Evolutionary conservation across 2,888 invertebrate genomes (phyloP).

Genomic region (Harpalus rufipes): DNA sequence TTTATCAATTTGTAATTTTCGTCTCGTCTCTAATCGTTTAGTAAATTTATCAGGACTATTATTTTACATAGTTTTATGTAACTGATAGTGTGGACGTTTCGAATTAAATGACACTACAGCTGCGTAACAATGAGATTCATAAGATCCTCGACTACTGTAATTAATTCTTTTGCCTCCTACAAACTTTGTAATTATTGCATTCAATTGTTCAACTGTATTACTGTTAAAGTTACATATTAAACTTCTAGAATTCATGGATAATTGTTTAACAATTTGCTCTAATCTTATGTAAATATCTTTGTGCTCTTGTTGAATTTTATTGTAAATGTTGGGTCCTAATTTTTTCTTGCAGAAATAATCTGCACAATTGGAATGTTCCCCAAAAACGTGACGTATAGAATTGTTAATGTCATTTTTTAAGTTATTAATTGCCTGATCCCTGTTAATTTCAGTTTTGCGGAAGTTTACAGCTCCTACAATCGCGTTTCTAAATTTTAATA

Average conservation of each 20-base stretch:
- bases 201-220: conserved; percentile 51
- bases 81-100: conserved; percentile 7
- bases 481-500: conserved; percentile 66
- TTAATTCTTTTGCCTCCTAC: conserved; percentile 32
- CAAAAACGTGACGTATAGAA: conserved; percentile 63
- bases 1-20: background rate
- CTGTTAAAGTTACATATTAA: conserved; percentile 36
- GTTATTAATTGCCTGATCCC: background rate
- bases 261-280: conserved; percentile 11
- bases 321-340: background rate
- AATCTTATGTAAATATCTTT: conserved; percentile 22
- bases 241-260: conserved; percentile 4
- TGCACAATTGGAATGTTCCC: conserved; percentile 66
- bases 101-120: conserved; percentile 48
- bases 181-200: conserved; percentile 62
- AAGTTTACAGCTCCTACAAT: conserved; percentile 30
- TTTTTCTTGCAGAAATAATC: conserved; percentile 62
- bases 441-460: background rate
- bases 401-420: conserved; percentile 65
- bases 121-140: conserved; percentile 51
- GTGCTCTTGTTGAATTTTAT: background rate
- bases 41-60: background rate
- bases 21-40: conserved; percentile 3
- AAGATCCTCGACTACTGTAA: conserved; percentile 19
- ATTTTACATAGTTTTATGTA: conserved; percentile 44